Evolutionary conservation across 2,888 invertebrate genomes (phyloP), one percentile per base, ranked within the genome.

Genomic region (Eilema griseolum): DNA sequence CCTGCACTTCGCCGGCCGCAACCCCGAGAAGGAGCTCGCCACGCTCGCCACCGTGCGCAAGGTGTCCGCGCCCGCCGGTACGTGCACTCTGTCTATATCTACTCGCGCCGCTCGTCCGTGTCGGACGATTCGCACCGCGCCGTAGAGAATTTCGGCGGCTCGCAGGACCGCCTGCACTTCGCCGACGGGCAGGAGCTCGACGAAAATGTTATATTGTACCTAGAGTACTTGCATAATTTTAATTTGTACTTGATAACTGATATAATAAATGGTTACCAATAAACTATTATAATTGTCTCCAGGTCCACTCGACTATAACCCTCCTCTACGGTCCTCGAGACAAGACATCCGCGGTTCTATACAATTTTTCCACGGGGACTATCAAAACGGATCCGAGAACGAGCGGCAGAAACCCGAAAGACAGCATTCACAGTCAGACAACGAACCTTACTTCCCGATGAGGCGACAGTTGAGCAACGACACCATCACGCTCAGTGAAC

Each of bases 151-250:
- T 98, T 98, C 91, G 98, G 98, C 63, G 98, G 98, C 71, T 98
- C 98, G 79, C 98, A 98, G 95, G 98, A 98, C 91, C 97, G 98
- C 83, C 91, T 98, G 82, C 98, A 98, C 93, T 97, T 98, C 89
- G 97, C 98, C 61, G 98, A 98, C 0, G 98, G 98, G 91, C 98
- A 98, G 92, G 97, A 97, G 84, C 92, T 95, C 2, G 95, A n/a
- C n/a, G n/a, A n/a, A n/a, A n/a, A n/a, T n/a, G n/a, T n/a, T n/a
- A 28, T 28, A 5, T 28, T 28, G 3, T 28, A 4, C 3, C 28
- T 28, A 28, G 28, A 4, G 28, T 28, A 5, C 28, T 28, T 28
- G 5, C 28, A 28, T 28, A 28, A 28, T 28, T 28, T 28, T 28
- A 28, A 28, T 28, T 28, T n/a, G n/a, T 28, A 3, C 3, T 5